Evolutionary conservation across 2,113 vertebrate genomes (phyloP).

Genomic region (Vidua chalybeata): DNA sequence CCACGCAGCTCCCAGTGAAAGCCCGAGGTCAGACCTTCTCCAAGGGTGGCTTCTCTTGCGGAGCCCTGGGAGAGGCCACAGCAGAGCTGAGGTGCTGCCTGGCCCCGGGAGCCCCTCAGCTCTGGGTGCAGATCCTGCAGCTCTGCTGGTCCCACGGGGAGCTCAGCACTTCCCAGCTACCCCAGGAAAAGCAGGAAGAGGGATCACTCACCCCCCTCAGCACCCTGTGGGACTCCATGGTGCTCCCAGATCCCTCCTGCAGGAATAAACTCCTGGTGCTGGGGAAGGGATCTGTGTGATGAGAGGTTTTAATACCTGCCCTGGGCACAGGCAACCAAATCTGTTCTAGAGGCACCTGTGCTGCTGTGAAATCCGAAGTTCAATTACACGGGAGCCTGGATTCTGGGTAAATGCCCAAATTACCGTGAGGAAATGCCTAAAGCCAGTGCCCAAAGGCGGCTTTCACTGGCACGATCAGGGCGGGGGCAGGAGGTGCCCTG

Average conservation of each 20-base stretch:
- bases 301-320: background rate
- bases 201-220: background rate
- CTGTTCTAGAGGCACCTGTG: background rate
- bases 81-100: background rate
- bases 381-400: rapidly evolving
- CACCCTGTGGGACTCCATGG: background rate
- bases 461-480: background rate
- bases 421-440: background rate
- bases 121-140: background rate
- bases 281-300: background rate
- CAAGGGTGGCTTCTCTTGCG: background rate
- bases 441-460: background rate
- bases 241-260: background rate
- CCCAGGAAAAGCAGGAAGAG: background rate
- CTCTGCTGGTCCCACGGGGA: background rate
- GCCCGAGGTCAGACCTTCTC: background rate
- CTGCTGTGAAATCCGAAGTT: background rate
- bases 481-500: background rate
- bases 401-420: background rate
- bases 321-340: background rate
- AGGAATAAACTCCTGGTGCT: background rate
- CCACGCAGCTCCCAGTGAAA: background rate
- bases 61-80: background rate
- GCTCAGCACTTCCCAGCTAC: background rate
- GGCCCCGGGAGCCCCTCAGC: background rate